A percentile compares a stretch with the other conserved stretches of the same genome.
These are phyloP conservation scores for Enteromius fasciolatus DNA, from an alignment of 2,797 vertebrate genomes.

Conservation along the genomic window DNA sequence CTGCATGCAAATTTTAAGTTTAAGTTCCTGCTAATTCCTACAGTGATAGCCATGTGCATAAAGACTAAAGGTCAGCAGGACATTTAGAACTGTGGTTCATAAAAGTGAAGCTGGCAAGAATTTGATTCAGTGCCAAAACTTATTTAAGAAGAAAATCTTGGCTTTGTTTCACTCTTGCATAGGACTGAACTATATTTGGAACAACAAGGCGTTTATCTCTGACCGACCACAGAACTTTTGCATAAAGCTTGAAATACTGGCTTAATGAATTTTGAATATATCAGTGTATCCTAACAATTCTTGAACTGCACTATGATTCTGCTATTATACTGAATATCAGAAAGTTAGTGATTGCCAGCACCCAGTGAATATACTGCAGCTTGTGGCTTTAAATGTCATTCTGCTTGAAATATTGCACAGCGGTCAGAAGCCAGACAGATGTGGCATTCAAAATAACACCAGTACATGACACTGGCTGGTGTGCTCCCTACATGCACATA, in stretches of 20 bases:
- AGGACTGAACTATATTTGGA: constrained; percentile 18
- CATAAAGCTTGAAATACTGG: neutral
- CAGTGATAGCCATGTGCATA: neutral
- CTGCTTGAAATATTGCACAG: neutral
- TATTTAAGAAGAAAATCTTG: constrained; percentile 6
- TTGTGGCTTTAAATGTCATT: constrained; percentile 3
- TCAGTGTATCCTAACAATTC: neutral
- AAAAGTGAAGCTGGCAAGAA: neutral
- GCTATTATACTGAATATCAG: neutral
- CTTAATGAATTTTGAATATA: neutral
- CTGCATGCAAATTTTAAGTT: neutral
- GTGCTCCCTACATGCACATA: constrained; percentile 1
- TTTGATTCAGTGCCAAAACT: constrained; percentile 4
- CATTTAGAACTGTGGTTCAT: neutral
- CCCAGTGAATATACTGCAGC: neutral
- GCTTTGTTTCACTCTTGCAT: constrained; percentile 14
- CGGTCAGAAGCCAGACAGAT: neutral
- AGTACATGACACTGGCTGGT: constrained; percentile 1
- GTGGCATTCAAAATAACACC: neutral
- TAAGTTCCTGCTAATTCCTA: neutral
- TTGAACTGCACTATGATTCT: neutral
- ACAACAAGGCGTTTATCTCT: constrained; percentile 17
- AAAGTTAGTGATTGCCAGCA: neutral
- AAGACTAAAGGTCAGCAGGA: constrained; percentile 11
- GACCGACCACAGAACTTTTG: constrained; percentile 12